These are phyloP conservation scores for Tragopan temminckii DNA, from an alignment of 2,797 vertebrate genomes.

Conservation along the genomic window DNA sequence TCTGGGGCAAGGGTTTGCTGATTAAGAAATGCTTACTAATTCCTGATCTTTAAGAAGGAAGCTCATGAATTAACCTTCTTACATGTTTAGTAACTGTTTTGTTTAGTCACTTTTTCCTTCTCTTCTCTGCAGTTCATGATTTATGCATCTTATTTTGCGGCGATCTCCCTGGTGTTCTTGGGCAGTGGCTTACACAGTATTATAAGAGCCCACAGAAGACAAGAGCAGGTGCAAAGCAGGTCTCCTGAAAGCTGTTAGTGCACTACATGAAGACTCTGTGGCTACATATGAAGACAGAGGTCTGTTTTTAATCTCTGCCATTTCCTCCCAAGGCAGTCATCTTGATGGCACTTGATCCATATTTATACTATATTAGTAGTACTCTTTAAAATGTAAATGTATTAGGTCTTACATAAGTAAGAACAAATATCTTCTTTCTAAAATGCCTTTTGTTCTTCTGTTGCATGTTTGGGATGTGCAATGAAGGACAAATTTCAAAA, in stretches of 20 bases:
- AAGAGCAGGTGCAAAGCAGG: conserved; percentile 35
- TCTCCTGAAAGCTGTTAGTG: conserved; percentile 50
- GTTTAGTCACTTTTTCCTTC: neutral
- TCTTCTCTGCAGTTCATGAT: conserved; percentile 88
- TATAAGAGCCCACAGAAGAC: conserved; percentile 69
- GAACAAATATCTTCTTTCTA: conserved; percentile 64
- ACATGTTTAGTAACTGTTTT: neutral
- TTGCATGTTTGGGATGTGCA: conserved; percentile 27
- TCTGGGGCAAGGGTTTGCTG: neutral
- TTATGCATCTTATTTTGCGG: conserved; percentile 91
- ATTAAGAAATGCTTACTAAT: neutral
- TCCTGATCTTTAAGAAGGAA: neutral
- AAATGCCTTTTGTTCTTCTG: conserved; percentile 56
- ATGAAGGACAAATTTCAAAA: conserved; percentile 19
- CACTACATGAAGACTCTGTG: neutral
- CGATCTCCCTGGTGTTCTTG: conserved; percentile 91
- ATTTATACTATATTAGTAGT: conserved; percentile 71
- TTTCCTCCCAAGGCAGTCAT: conserved; percentile 64
- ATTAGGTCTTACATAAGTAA: conserved; percentile 62
- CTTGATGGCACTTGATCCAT: conserved; percentile 10
- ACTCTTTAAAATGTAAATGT: conserved; percentile 56
- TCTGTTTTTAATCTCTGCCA: conserved; percentile 67
- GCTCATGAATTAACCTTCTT: neutral
- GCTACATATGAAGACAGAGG: neutral
- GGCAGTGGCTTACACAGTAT: conserved; percentile 83